Percentiles rank a stretch among this genome's conserved stretches.
These are phyloP conservation scores for Apis cerana DNA, from an alignment of 1,140 invertebrate species.

Conservation along the genomic window DNA sequence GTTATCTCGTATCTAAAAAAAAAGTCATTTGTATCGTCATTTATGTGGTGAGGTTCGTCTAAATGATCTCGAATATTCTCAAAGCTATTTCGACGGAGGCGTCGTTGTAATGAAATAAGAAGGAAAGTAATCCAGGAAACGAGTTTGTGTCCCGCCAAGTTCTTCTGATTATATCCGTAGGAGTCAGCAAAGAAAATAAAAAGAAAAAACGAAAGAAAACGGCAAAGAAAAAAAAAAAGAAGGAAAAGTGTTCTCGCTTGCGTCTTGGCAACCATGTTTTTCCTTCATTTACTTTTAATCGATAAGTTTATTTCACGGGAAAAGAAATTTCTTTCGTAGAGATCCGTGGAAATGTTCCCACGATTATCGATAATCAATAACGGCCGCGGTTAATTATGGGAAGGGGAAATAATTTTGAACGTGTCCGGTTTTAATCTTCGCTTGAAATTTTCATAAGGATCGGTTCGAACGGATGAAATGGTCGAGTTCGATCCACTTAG, in stretches of 20 bases:
- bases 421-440: constrained; percentile 27
- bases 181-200: no score
- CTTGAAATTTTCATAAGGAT: constrained; percentile 33
- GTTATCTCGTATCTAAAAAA: no score
- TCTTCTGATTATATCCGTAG: not conserved
- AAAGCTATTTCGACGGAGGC: not conserved
- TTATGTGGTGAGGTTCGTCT: not conserved
- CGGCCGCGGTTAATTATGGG: constrained; percentile 18
- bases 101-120: constrained; percentile 9
- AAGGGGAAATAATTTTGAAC: constrained; percentile 4
- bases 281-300: not conserved
- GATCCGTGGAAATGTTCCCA: not conserved
- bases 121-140: not conserved
- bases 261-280: not conserved
- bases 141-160: not conserved
- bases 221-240: not conserved
- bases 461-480: not conserved
- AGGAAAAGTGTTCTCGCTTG: constrained; percentile 1
- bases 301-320: constrained; percentile 17
- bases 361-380: constrained; percentile 38
- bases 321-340: constrained; percentile 14
- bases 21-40: not conserved
- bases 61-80: no score
- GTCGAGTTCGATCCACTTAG: constrained; percentile 2
- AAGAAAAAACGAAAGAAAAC: not conserved